phyloP scores from a whole-genome alignment of 2,797 vertebrate genomes.

The Ceryle rudis region DNA sequence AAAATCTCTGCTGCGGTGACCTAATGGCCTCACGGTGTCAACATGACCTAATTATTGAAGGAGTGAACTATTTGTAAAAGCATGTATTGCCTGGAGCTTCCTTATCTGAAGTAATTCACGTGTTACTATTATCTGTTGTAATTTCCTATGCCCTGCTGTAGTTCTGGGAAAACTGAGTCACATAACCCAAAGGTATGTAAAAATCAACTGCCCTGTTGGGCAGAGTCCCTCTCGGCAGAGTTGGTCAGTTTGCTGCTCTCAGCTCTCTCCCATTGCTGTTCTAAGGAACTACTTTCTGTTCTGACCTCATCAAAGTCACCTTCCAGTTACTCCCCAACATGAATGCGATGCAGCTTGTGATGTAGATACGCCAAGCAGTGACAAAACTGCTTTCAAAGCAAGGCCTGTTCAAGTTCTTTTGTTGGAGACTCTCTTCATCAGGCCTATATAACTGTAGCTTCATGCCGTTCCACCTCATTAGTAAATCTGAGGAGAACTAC shows the following conservation, averaged over 20 bases:
- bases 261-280: not conserved
- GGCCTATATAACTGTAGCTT: not conserved
- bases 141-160: not conserved
- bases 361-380: not conserved
- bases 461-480: not conserved
- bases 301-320: not conserved
- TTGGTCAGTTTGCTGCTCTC: not conserved
- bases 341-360: too few species aligned
- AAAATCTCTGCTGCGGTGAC: not conserved
- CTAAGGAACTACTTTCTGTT: not conserved
- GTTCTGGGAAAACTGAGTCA: not conserved
- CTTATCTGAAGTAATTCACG: not conserved
- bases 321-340: rapidly evolving
- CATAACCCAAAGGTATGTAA: not conserved
- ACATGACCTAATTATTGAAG: not conserved
- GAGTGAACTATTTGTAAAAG: not conserved
- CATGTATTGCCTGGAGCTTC: not conserved
- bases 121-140: not conserved
- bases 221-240: not conserved
- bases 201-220: not conserved
- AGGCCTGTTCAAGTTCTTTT: not conserved
- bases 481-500: not conserved
- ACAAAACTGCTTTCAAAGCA: not conserved
- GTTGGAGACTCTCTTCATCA: not conserved
- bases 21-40: not conserved